phyloP scores from a whole-genome alignment of 2,113 vertebrate species.

The Erinaceus europaeus region DNA sequence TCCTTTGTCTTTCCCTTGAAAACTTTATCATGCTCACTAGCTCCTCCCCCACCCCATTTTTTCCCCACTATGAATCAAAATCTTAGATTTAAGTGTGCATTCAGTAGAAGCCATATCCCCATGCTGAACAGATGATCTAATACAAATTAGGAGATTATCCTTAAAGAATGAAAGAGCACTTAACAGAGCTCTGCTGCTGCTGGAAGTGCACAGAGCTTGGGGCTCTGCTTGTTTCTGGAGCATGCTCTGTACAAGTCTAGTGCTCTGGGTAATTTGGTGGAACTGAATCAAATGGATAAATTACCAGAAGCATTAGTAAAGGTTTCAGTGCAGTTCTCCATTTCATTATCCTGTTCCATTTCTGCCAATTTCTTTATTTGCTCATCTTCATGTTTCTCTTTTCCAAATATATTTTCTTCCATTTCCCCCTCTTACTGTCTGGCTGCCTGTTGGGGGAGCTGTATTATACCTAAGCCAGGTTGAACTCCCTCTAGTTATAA shows the following conservation, averaged over 20 bases:
- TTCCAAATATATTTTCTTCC: not conserved
- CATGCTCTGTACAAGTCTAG: not conserved
- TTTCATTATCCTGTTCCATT: not conserved
- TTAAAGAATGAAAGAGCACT: not conserved
- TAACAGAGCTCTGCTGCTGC: not conserved
- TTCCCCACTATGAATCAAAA: not conserved
- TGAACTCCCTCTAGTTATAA: not conserved
- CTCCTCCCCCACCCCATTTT: conserved; percentile 5
- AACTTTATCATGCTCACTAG: conserved; percentile 21
- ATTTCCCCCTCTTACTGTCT: not conserved
- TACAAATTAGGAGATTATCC: not conserved
- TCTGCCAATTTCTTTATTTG: not conserved
- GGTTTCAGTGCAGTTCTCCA: not conserved
- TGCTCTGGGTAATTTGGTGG: not conserved
- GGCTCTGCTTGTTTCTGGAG: not conserved
- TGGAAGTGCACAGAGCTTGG: not conserved
- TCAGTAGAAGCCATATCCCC: not conserved
- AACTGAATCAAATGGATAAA: conserved; percentile 11
- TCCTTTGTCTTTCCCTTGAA: conserved; percentile 40
- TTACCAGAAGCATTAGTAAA: not conserved
- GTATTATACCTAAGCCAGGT: not conserved
- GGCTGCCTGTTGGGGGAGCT: not conserved
- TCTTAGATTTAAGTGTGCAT: conserved; percentile 11
- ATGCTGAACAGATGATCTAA: not conserved
- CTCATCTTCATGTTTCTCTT: not conserved